Base-by-base conservation (phyloP, 1,140 invertebrate genomes). In the Rhagoletis pomonella region DNA sequence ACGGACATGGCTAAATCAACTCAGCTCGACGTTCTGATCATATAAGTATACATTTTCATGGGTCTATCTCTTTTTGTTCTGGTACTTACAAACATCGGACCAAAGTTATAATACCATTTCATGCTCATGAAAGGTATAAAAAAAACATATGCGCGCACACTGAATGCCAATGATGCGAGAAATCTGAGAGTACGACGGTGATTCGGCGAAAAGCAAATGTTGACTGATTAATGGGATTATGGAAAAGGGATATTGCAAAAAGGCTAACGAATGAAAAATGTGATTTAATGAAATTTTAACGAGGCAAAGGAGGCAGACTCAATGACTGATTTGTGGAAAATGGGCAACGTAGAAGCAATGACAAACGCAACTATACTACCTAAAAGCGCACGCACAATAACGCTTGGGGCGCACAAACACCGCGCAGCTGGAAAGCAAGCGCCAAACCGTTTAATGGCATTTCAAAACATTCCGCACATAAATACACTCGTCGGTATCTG, bases 221-320 rank as follows among this genome's bases (percentile, higher is more conserved):
- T 77, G 17, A 55, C 73, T 81, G 73, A 81, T 55, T 81, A 81
- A 81, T 81, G 73, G 73, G 73, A 55, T 81, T 81, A 81, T 55
- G 50, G 47, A 4, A 67, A 42, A 10, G 1, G 19, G 39, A 2
- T 73, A 5, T 50, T 14, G 19, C 19, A 55, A 81, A 29, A 55
- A 19, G 47, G n/a, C 50, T 29, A 81, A 55, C n/a, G 19, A 19
- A 58, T n/a, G 5, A 29, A 55, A 55, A 81, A 81, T 81, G 73
- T 81, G 73, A 81, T 81, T 81, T 81, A 42, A 81, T 81, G 42
- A 81, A 81, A 81, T 7, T 58, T 81, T 81, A 81, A 81, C 73
- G 19, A 81, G 73, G n/a, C 47, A 77, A 77, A 50, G 2, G 4
- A 14, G 73, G 5, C 47, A n/a, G 17, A 29, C 29, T 29, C 29